Evolutionary conservation across 2,113 vertebrate genomes (phyloP).

Genomic region (Cyprinodon tularosa): DNA sequence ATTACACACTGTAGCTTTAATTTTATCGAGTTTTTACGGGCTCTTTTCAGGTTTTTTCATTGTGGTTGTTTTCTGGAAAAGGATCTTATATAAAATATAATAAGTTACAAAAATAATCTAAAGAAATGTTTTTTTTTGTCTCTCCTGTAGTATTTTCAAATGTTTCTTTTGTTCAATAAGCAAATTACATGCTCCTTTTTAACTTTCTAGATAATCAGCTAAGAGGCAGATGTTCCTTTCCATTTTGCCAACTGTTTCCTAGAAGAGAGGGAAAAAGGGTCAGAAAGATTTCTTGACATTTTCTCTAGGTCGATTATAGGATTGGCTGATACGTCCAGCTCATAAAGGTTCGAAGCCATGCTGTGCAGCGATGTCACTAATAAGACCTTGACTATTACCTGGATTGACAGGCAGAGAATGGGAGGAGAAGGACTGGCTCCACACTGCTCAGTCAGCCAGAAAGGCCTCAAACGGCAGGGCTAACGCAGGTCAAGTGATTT

Average conservation of each 20-base stretch:
- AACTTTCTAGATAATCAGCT: background rate
- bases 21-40: too few species aligned
- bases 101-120: too few species aligned
- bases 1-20: too few species aligned
- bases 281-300: background rate
- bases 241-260: background rate
- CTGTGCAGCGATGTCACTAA: slow-evolving; percentile 71
- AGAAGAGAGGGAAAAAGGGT: background rate
- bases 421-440: slow-evolving; percentile 79
- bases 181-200: background rate
- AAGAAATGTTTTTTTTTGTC: too few species aligned
- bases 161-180: background rate
- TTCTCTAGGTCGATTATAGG: background rate
- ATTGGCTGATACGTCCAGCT: slow-evolving; percentile 57
- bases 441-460: slow-evolving; percentile 80
- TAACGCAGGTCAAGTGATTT: slow-evolving; percentile 88
- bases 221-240: background rate
- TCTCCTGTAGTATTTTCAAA: background rate
- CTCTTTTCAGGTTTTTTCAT: too few species aligned
- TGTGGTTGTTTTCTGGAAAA: too few species aligned
- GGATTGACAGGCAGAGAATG: slow-evolving; percentile 84
- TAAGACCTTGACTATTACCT: slow-evolving; percentile 84
- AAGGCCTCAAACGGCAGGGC: slow-evolving; percentile 77
- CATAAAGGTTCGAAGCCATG: slow-evolving; percentile 65
- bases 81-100: too few species aligned